Evolutionary conservation across 1,140 invertebrate species (phyloP), one percentile per base, ranked within the genome.

Genomic region (Tribolium madens): DNA sequence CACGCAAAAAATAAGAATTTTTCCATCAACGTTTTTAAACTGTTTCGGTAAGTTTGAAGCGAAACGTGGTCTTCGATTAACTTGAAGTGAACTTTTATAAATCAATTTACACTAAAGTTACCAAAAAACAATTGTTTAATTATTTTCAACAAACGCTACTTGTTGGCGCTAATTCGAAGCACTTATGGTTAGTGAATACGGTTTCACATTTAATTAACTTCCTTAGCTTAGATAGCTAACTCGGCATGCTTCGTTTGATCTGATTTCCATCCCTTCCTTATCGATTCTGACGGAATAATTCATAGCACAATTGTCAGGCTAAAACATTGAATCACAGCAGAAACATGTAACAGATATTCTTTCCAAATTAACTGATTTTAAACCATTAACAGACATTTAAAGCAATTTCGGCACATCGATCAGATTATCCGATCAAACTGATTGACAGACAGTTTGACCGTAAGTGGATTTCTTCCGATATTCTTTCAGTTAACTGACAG

Each of bases 391-490:
- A 31, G 57, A 64, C 57, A 36, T 64, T 64, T 64, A 64, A 64
- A 64, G 57, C 57, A 33, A 64, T 64, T 64, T 64, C 26, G 21
- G 12, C 57, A 64, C 57, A 64, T 64, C 57, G 57, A 64, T 64
- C 57, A 64, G 57, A 64, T 64, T 64, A 64, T 64, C 57, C 57
- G 57, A 64, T 64, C 57, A 64, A 64, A 64, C 57, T 33, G 57
- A 64, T 64, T 31, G 57, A 64, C 57, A 10, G 57, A 64, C 21
- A 64, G 26, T 33, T 64, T 64, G 52, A 64, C 57, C 57, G 57
- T 64, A 64, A 64, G 57, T 64, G 26, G 57, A 64, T 36, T 64
- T 64, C 57, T 64, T 64, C 52, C 15, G 52, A 57, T 57, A 57
- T 57, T 57, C 52, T 57, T 57, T 21, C 52, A 57, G 15, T 57